phyloP scores from a whole-genome alignment of 2,888 invertebrate species.

The Danaus chrysippus region DNA sequence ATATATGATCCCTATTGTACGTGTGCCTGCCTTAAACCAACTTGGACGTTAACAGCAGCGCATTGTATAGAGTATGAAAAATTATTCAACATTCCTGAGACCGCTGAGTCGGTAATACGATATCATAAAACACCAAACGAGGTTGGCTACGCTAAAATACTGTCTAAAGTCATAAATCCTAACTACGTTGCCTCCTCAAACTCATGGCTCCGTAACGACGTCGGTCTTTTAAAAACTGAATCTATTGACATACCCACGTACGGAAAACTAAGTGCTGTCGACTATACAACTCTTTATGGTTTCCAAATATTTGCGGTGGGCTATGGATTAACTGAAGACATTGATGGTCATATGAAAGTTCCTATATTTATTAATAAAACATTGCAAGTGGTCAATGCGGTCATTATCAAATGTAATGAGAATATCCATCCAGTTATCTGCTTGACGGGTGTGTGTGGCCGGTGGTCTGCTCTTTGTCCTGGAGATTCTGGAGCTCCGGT shows the following conservation, averaged over 20 bases:
- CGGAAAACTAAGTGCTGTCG: slow-evolving; percentile 15
- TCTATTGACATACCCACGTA: neutral
- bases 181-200: neutral
- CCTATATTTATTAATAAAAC: slow-evolving; percentile 11
- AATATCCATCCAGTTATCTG: neutral
- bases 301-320: slow-evolving; percentile 7
- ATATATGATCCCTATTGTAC: neutral
- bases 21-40: neutral
- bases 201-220: neutral
- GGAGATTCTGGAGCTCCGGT: slow-evolving; percentile 19
- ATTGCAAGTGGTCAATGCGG: slow-evolving; percentile 16
- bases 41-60: slow-evolving; percentile 14
- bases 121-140: neutral
- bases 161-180: slow-evolving; percentile 9
- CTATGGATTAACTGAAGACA: slow-evolving; percentile 11
- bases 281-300: slow-evolving; percentile 13
- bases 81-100: neutral
- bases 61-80: neutral
- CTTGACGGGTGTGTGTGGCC: slow-evolving; percentile 12
- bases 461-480: slow-evolving; percentile 6
- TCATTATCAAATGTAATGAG: slow-evolving; percentile 4
- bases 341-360: neutral
- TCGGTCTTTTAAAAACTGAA: slow-evolving; percentile 15
- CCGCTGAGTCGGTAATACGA: neutral
- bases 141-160: slow-evolving; percentile 3